Percentiles rank a stretch among this genome's conserved stretches.
Evolutionary conservation across 2,888 invertebrate genomes (phyloP).

Genomic region (Hirtodrosophila alboralis): DNA sequence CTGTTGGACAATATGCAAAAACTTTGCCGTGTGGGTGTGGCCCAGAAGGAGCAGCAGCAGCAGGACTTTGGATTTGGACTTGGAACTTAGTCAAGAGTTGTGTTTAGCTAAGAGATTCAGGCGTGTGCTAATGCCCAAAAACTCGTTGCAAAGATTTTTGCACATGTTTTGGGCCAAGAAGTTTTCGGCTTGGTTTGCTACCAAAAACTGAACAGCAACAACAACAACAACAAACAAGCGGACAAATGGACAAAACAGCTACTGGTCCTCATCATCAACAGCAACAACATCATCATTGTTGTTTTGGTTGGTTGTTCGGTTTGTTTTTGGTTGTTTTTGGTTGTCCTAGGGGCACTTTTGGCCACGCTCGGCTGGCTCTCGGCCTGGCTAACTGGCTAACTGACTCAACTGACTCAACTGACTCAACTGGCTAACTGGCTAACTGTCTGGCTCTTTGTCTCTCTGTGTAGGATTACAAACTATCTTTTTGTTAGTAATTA

Average conservation of each 20-base stretch:
- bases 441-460: too few species aligned
- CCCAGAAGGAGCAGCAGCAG: too few species aligned
- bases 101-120: constrained; percentile 64
- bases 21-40: constrained; percentile 39
- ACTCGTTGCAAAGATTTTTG: constrained; percentile 69
- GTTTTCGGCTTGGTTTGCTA: constrained; percentile 49
- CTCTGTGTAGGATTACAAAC: constrained; percentile 79
- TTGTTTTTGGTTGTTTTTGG: constrained; percentile 26
- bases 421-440: constrained; percentile 44
- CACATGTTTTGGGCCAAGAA: constrained; percentile 72
- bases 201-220: constrained; percentile 34
- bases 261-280: constrained; percentile 54
- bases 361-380: constrained; percentile 70
- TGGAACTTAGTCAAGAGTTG: constrained; percentile 25
- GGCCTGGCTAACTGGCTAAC: constrained; percentile 36
- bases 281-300: constrained; percentile 21
- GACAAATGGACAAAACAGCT: constrained; percentile 55
- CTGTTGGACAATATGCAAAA: constrained; percentile 54
- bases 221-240: constrained; percentile 38
- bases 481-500: constrained; percentile 80
- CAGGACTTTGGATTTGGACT: constrained; percentile 47
- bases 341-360: constrained; percentile 73
- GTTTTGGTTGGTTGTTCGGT: constrained; percentile 26
- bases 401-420: constrained; percentile 60
- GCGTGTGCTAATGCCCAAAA: constrained; percentile 77